phyloP scores from a whole-genome alignment of 2,797 vertebrate genomes.

The Arnoldichthys spilopterus region DNA sequence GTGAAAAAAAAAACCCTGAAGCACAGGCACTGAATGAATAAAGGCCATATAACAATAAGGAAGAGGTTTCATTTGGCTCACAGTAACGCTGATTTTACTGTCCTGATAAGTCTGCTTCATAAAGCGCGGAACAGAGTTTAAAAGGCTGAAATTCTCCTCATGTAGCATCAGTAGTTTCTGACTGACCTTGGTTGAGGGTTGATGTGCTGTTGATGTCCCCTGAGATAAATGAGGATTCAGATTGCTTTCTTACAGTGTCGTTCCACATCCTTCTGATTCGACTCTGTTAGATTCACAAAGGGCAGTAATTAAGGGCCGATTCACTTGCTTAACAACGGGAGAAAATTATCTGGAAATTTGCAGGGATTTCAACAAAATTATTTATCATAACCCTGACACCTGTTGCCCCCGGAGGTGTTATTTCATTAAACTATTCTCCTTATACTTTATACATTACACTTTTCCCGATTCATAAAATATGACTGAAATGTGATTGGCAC shows the following conservation, averaged over 20 bases:
- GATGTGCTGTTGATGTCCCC: conserved; percentile 99
- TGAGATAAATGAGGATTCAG: conserved; percentile 99
- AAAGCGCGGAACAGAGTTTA: conserved; percentile 1
- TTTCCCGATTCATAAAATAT: background rate
- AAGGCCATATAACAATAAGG: background rate
- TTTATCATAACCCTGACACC: background rate
- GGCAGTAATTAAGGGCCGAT: conserved; percentile 66
- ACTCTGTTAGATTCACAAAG: conserved; percentile 90
- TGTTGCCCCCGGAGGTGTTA: background rate
- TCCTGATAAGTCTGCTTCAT: conserved; percentile 10
- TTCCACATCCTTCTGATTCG: conserved; percentile 99
- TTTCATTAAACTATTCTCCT: background rate
- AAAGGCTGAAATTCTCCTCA: background rate
- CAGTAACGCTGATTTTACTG: background rate
- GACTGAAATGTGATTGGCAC: background rate
- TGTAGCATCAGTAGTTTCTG: conserved; percentile 53
- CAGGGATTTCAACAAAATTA: background rate
- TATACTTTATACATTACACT: background rate
- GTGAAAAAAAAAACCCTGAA: background rate
- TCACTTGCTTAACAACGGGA: conserved; percentile 9
- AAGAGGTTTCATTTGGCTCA: background rate
- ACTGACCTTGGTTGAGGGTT: conserved; percentile 99
- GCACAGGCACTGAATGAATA: background rate
- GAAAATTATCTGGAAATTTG: background rate
- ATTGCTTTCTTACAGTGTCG: conserved; percentile 99